Evolutionary conservation across 2,888 invertebrate genomes (phyloP), one percentile per base, ranked within the genome.

Genomic region (Andrena praecox): DNA sequence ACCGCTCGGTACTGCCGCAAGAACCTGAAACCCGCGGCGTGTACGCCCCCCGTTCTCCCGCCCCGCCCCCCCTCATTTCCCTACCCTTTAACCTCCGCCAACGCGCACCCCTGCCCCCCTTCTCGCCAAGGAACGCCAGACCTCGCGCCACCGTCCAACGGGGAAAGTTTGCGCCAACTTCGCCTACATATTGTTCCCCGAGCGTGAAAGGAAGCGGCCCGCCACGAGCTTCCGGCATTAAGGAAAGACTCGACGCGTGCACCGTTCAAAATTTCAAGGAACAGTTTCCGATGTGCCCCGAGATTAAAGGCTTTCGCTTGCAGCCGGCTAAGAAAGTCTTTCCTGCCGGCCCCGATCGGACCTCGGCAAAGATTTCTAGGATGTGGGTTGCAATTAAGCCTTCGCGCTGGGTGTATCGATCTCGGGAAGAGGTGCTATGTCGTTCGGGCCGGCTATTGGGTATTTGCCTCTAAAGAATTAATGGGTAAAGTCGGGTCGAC

Each of bases 101-200:
- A 70, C 82, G 42, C 42, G 16, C 42, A 42, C 42, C 42, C 42
- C 42, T 42, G 42, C 12, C 16, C 7, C 73, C 67, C 56, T 29
- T 75, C 33, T 56, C n/a, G 35, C 52, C 42, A 42, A 59, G 72
- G 63, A 59, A 73, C 67, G 52, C 74, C 71, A 75, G 67, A 86
- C 80, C 84, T 73, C 79, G 84, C 77, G 72, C 73, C 71, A 68
- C 69, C 79, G 81, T 78, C 85, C 85, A 68, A 84, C 86, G 85
- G 59, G 52, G 78, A 87, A 92, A 93, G 90, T 92, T 92, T 79
- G 66, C 81, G 75, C 80, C 76, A 90, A 91, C 88, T 91, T 91
- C 74, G 84, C 78, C 81, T 86, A 85, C 85, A 87, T 89, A 89
- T 89, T 89, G 87, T 87, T 86, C 86, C 42, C 77, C 72, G 82